Evolutionary conservation across 2,888 invertebrate genomes (phyloP).

Genomic region (Prosapia bicincta): DNA sequence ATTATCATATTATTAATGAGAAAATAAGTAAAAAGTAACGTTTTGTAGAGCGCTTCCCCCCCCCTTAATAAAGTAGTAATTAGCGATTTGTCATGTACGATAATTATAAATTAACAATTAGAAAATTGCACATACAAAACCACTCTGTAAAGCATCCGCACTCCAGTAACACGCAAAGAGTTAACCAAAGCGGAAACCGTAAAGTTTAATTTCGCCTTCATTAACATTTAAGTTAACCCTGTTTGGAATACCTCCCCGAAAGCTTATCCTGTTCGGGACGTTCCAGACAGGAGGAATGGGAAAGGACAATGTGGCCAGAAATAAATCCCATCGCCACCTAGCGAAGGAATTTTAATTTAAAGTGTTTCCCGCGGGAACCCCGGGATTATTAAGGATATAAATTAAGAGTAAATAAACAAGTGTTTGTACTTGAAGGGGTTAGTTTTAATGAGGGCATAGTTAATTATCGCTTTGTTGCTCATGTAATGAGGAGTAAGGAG

Average conservation of each 20-base stretch:
- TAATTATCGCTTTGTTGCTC: background rate
- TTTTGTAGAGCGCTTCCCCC: too few relatives aligned
- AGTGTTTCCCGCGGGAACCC: slow-evolving; percentile 7
- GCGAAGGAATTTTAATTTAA: slow-evolving; percentile 25
- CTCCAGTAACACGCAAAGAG: too few relatives aligned
- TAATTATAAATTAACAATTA: too few relatives aligned
- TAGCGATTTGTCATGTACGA: too few relatives aligned
- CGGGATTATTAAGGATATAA: background rate
- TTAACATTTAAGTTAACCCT: background rate
- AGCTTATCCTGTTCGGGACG: too few relatives aligned
- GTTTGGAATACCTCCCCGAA: background rate
- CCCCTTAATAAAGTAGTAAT: too few relatives aligned
- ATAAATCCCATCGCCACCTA: background rate
- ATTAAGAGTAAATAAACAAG: background rate
- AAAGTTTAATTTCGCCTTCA: background rate
- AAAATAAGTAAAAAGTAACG: too few relatives aligned
- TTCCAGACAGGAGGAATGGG: background rate
- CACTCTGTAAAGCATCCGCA: too few relatives aligned
- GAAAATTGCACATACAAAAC: too few relatives aligned
- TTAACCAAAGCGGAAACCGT: too few relatives aligned
- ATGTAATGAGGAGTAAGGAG: background rate
- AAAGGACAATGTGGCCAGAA: background rate
- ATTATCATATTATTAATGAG: too few relatives aligned
- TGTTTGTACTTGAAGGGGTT: background rate
- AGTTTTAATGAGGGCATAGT: background rate